These are phyloP conservation scores for Lepus europaeus DNA, from an alignment of 2,113 vertebrate genomes.

Conservation along the genomic window DNA sequence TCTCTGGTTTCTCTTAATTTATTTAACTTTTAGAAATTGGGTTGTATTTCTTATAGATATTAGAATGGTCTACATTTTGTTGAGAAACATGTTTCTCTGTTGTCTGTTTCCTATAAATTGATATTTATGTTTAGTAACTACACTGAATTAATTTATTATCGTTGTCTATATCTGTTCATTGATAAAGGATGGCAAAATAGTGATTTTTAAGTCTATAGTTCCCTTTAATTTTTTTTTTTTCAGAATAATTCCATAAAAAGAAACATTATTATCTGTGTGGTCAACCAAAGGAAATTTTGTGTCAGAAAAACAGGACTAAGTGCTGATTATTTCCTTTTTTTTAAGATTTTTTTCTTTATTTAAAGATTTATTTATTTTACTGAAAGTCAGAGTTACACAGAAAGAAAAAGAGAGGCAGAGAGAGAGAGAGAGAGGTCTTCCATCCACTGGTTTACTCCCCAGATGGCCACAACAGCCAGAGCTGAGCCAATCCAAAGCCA, in stretches of 20 bases:
- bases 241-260: constrained; percentile 46
- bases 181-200: not conserved
- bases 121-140: constrained; percentile 10
- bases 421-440: too few relatives aligned
- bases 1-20: not conserved
- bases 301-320: constrained; percentile 35
- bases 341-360: constrained; percentile 27
- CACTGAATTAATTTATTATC: constrained; percentile 19
- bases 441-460: too few relatives aligned
- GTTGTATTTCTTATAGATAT: not conserved
- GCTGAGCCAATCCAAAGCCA: too few relatives aligned
- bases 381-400: too few relatives aligned
- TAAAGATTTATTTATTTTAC: not conserved
- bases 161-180: constrained; percentile 9
- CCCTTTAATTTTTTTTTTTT: too few relatives aligned
- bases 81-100: not conserved
- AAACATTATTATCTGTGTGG: not conserved
- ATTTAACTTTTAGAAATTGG: not conserved
- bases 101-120: constrained; percentile 23
- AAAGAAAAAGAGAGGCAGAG: too few relatives aligned
- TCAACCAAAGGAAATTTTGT: constrained; percentile 17
- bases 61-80: not conserved
- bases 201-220: constrained; percentile 43
- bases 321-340: constrained; percentile 32
- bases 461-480: too few relatives aligned